These are phyloP conservation scores for Pogoniulus pusillus DNA, from an alignment of 2,797 vertebrate genomes.

Conservation along the genomic window DNA sequence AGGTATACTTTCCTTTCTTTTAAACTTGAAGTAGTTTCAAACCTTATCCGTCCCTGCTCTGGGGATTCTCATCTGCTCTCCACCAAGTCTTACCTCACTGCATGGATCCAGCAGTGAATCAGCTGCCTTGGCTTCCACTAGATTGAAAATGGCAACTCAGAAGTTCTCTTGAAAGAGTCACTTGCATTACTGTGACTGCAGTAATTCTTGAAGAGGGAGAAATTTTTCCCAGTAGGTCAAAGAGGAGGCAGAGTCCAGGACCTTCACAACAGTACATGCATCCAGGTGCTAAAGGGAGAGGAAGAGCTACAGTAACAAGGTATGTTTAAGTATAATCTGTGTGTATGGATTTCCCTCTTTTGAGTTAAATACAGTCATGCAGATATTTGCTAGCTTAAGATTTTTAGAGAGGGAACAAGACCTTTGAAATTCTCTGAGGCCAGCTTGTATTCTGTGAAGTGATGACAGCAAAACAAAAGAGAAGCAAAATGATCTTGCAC, in stretches of 20 bases:
- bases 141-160: not conserved
- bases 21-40: not conserved
- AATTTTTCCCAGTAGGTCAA: not conserved
- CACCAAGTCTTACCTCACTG: not conserved
- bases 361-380: not conserved
- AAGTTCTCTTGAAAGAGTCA: not conserved
- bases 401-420: not conserved
- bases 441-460: not conserved
- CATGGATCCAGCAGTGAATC: not conserved
- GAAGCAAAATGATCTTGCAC: not conserved
- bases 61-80: not conserved
- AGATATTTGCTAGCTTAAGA: not conserved
- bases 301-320: slow-evolving; percentile 30
- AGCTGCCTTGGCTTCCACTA: not conserved
- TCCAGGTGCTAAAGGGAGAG: slow-evolving; percentile 11
- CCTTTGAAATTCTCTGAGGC: not conserved
- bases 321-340: slow-evolving; percentile 26
- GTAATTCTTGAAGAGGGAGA: slow-evolving; percentile 18
- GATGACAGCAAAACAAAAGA: not conserved
- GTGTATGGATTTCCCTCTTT: not conserved
- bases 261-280: not conserved
- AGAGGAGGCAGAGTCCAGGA: slow-evolving; percentile 23
- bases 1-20: not conserved
- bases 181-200: slow-evolving; percentile 14
- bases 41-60: not conserved